These are phyloP conservation scores for Phacellophora camtschatica DNA, from an alignment of 30 jellyfish, hydroid and myxozoan species.

Conservation along the genomic window DNA sequence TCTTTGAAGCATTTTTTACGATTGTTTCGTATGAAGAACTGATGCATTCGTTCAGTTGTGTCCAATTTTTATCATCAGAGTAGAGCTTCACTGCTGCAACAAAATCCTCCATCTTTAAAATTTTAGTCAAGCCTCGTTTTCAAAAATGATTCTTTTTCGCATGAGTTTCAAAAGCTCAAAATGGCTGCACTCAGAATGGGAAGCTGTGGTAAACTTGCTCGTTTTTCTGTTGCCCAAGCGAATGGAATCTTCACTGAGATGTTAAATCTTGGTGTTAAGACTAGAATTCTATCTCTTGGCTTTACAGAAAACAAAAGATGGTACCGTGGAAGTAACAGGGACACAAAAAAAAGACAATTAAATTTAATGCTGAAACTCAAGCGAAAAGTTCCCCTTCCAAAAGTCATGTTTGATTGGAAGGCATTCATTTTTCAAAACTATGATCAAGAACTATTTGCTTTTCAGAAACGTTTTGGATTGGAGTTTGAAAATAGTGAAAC, in stretches of 20 bases:
- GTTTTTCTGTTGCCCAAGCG: no score
- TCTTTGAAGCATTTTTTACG: constrained; percentile 82
- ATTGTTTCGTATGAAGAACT: constrained; percentile 70
- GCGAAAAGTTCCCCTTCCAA: background rate
- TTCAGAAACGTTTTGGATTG: constrained; percentile 71
- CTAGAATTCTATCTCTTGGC: background rate
- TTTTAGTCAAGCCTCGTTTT: no score
- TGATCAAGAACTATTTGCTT: constrained; percentile 71
- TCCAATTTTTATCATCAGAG: constrained; percentile 91
- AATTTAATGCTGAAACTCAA: constrained; percentile 32
- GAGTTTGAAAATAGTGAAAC: constrained; percentile 42
- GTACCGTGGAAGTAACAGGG: constrained; percentile 89
- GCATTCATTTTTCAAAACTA: constrained; percentile 68
- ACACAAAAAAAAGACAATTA: constrained; percentile 57
- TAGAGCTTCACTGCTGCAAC: constrained; percentile 86
- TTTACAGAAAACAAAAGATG: constrained; percentile 2
- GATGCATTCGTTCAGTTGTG: constrained; percentile 72
- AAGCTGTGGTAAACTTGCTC: no score
- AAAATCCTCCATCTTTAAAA: constrained; percentile 90
- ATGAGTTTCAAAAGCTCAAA: no score
- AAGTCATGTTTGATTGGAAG: constrained; percentile 42
- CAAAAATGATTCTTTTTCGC: no score
- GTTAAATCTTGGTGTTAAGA: no score
- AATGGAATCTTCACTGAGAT: no score
- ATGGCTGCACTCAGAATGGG: no score